Conservation (phyloP, 2,888 invertebrate species). For the Epsilonema sp. region DNA sequence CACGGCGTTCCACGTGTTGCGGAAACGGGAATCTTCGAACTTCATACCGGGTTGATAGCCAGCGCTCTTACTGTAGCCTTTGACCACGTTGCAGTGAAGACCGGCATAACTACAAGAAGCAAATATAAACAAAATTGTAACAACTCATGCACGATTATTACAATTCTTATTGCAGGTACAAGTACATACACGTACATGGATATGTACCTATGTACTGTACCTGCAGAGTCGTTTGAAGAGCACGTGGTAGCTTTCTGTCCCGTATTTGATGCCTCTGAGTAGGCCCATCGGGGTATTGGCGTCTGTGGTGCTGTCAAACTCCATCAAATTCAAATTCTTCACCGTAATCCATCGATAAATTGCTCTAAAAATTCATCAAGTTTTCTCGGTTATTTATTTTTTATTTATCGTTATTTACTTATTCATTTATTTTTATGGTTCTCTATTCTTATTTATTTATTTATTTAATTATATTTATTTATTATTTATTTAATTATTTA, state of each 20-base stretch:
- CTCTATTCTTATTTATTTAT: too few species aligned
- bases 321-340: conserved; percentile 90
- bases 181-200: too few species aligned
- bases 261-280: conserved; percentile 79
- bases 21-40: conserved; percentile 51
- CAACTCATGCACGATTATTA: too few species aligned
- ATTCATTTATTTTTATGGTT: too few species aligned
- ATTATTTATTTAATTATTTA: too few species aligned
- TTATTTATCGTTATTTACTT: too few species aligned
- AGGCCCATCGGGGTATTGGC: conserved; percentile 65
- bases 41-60: conserved; percentile 75
- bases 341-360: conserved; percentile 98
- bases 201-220: too few species aligned
- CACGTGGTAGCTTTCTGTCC: conserved; percentile 96
- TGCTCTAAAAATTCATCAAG: too few species aligned
- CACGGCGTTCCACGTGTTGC: conserved; percentile 98
- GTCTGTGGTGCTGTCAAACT: conserved; percentile 73
- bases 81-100: conserved; percentile 91
- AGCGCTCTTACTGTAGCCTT: conserved; percentile 96
- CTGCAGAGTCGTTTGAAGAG: conserved; percentile 92
- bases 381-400: too few species aligned
- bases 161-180: too few species aligned
- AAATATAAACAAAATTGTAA: too few species aligned
- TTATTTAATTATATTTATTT: too few species aligned
- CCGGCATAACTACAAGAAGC: conserved; percentile 96